Conservation (phyloP, 1,140 invertebrate genomes). For the Hycleus phaleratus region DNA sequence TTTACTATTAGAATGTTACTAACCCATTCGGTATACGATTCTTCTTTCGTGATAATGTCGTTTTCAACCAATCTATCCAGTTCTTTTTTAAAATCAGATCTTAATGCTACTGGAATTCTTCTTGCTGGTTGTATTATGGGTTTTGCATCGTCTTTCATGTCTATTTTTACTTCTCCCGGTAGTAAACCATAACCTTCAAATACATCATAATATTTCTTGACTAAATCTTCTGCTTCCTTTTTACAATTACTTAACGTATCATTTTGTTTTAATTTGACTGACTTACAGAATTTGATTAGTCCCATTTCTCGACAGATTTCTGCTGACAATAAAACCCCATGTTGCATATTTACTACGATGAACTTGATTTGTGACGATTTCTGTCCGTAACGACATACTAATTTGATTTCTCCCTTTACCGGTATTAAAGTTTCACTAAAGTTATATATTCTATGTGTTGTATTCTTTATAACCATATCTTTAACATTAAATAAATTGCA, state of each 20-base stretch:
- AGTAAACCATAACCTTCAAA: conserved; percentile 10
- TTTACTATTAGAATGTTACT: conserved; percentile 41
- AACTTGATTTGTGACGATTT: no score
- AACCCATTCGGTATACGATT: conserved; percentile 42
- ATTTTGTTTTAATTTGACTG: neutral
- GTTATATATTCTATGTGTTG: no score
- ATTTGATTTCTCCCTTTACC: no score
- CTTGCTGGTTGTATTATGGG: neutral
- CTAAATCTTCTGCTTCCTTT: neutral
- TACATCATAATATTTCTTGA: conserved; percentile 5
- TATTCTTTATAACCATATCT: no score
- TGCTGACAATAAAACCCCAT: no score
- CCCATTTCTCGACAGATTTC: no score
- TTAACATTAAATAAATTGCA: neutral
- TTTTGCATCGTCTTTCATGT: conserved; percentile 2
- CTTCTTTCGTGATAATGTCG: conserved; percentile 3
- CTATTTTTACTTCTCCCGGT: neutral
- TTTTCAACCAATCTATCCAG: conserved; percentile 3
- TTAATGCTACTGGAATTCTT: conserved; percentile 1
- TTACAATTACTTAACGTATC: neutral
- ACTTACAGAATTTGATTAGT: neutral
- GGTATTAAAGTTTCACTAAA: no score
- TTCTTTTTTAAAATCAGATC: conserved; percentile 1
- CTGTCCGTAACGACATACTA: no score
- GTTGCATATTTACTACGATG: no score